Evolutionary conservation across 2,113 vertebrate genomes (phyloP), one percentile per base, ranked within the genome.

Genomic region (Mormoops blainvillei): DNA sequence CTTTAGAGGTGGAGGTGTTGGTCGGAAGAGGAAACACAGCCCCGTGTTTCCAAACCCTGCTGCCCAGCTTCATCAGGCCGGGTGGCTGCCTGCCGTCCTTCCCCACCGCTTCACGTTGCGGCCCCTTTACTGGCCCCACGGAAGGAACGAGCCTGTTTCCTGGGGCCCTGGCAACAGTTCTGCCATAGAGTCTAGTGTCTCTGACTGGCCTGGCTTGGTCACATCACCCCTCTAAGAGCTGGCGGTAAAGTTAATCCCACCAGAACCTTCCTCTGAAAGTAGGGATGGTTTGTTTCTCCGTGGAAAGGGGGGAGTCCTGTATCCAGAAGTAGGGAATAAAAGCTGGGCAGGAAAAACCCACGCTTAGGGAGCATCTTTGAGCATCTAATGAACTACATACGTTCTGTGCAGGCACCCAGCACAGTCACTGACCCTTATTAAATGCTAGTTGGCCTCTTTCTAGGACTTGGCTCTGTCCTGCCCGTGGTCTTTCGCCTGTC

Each of bases 91-190:
- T 5, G 52, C 36, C 1, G 33, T 18, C 22, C 33, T 26, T 28
- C 4, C 18, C 7, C 2, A 5, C 16, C 1, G 0, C 1, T 1
- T 28, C n/a, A 6, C 0, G 0, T 5, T 36, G 38, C 38, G 52
- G 20, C 9, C 36, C 18, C 20, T 43, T 31, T 2, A 3, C 54
- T 7, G 70, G 20, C 4, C 16, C 1, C 11, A 0, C 3, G 3
- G 38, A n/a, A 76, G 22, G 22, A 31, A 15, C 36, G n/a, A 1
- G 18, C 13, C 22, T 43, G 5, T 22, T 13, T 50, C 11, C 20
- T 1, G 9, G 76, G 36, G 3, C 16, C 28, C 50, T 4, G 24
- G 7, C n/a, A 4, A 24, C 5, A 26, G 45, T 12, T 28, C 48
- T 67, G 4, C 33, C 22, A 0, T 5, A 54, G 71, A 33, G 0